Conservation (phyloP, 1,140 invertebrate species). For the Drosophila arawakana region DNA sequence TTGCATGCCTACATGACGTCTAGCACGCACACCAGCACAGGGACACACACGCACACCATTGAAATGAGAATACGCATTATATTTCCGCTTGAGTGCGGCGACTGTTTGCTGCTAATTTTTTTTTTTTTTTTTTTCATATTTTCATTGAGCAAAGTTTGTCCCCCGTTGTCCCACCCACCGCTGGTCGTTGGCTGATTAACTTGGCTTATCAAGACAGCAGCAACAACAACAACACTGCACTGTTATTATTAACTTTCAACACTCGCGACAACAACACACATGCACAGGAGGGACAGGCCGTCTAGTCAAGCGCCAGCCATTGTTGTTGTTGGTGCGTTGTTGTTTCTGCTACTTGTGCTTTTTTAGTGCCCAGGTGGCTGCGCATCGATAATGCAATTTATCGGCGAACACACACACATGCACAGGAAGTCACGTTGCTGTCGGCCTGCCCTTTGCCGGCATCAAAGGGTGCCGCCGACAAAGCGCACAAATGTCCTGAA, state of each 20-base stretch:
- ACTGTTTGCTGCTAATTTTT: conserved; percentile 36
- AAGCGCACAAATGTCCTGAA: conserved; percentile 42
- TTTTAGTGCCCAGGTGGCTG: conserved; percentile 52
- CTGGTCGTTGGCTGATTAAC: conserved; percentile 50
- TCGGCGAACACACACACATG: conserved; percentile 22
- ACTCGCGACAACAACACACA: conserved; percentile 13
- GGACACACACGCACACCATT: conserved; percentile 22
- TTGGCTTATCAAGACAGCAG: conserved; percentile 64
- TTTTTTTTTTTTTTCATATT: conserved; percentile 40
- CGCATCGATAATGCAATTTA: conserved; percentile 70
- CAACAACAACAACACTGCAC: conserved; percentile 16
- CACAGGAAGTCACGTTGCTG: conserved; percentile 75
- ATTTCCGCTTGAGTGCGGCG: conserved; percentile 70
- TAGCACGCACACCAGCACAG: conserved; percentile 31
- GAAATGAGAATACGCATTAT: conserved; percentile 60
- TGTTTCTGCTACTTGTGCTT: conserved; percentile 19
- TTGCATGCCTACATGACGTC: conserved; percentile 53
- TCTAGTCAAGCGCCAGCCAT: conserved; percentile 66
- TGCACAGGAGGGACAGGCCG: conserved; percentile 30
- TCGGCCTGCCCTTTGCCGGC: conserved; percentile 55
- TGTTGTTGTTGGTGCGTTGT: conserved; percentile 16
- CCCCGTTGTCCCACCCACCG: conserved; percentile 10
- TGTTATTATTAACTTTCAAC: conserved; percentile 55
- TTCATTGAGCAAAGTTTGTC: conserved; percentile 63
- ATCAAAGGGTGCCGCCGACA: conserved; percentile 65